These are phyloP conservation scores for Epizoanthus illoricatus DNA, from an alignment of 92 coral and sea anemone genomes.

Conservation along the genomic window DNA sequence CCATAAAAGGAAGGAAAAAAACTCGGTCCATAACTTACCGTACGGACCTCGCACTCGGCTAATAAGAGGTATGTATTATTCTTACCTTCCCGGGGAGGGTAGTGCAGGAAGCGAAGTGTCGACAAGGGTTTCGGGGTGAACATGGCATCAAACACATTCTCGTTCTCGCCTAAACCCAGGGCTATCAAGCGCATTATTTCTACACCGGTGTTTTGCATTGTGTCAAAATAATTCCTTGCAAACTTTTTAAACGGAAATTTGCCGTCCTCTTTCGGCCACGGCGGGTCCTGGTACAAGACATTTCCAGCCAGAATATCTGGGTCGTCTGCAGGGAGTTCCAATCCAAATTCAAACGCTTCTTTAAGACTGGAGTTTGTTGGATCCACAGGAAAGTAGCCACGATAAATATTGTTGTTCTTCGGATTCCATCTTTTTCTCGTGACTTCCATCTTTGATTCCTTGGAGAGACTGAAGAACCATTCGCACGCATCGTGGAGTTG, in stretches of 20 bases:
- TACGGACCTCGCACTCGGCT: too few relatives aligned
- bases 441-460: slow-evolving; percentile 29
- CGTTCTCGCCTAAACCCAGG: slow-evolving; percentile 52
- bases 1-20: too few relatives aligned
- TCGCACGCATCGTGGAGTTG: slow-evolving; percentile 25
- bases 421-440: slow-evolving; percentile 47
- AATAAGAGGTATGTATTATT: too few relatives aligned
- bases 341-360: slow-evolving; percentile 45
- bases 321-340: slow-evolving; percentile 34
- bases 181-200: slow-evolving; percentile 55
- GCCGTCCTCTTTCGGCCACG: slow-evolving; percentile 57
- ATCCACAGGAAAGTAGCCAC: slow-evolving; percentile 53
- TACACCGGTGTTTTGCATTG: slow-evolving; percentile 46
- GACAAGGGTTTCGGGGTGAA: slow-evolving; percentile 48
- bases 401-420: slow-evolving; percentile 44
- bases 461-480: slow-evolving; percentile 48
- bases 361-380: slow-evolving; percentile 39
- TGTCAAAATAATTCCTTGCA: slow-evolving; percentile 28
- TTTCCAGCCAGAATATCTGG: slow-evolving; percentile 37
- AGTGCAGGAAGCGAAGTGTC: slow-evolving; percentile 52
- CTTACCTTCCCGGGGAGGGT: slow-evolving; percentile 47
- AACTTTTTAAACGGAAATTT: slow-evolving; percentile 36
- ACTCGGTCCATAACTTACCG: too few relatives aligned
- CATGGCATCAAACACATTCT: slow-evolving; percentile 51
- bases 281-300: slow-evolving; percentile 50